Evolutionary conservation across 2,113 vertebrate species (phyloP).

Genomic region (Sialia sialis): DNA sequence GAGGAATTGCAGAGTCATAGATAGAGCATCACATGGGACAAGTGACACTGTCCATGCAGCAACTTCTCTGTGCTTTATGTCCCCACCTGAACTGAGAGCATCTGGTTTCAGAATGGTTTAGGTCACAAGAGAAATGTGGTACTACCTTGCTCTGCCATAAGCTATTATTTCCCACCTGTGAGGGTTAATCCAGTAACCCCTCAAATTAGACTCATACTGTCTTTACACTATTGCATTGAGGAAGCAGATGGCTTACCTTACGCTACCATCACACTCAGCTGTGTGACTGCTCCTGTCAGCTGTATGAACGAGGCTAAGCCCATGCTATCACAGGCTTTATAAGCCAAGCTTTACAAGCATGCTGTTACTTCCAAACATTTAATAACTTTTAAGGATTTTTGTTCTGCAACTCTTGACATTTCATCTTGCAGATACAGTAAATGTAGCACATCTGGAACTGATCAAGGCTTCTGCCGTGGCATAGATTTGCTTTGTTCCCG

Average conservation of each 20-base stretch:
- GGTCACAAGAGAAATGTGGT: background rate
- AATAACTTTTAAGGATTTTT: background rate
- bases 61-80: background rate
- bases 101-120: background rate
- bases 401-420: slow-evolving; percentile 5
- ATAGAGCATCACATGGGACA: background rate
- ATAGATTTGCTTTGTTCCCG: background rate
- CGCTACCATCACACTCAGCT: background rate
- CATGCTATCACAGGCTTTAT: background rate
- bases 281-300: background rate
- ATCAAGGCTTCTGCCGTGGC: background rate
- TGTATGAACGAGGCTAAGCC: background rate
- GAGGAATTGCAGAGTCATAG: background rate
- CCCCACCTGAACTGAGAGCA: background rate
- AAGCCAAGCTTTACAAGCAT: background rate
- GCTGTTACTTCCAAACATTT: background rate
- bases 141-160: background rate
- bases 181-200: background rate
- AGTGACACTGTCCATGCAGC: background rate
- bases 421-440: slow-evolving; percentile 17
- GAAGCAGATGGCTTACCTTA: background rate
- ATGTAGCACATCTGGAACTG: slow-evolving; percentile 37
- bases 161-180: background rate
- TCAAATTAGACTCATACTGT: background rate
- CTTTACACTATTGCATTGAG: background rate